Evolutionary conservation across 2,797 vertebrate species (phyloP).

Genomic region (Neomorphus geoffroyi): DNA sequence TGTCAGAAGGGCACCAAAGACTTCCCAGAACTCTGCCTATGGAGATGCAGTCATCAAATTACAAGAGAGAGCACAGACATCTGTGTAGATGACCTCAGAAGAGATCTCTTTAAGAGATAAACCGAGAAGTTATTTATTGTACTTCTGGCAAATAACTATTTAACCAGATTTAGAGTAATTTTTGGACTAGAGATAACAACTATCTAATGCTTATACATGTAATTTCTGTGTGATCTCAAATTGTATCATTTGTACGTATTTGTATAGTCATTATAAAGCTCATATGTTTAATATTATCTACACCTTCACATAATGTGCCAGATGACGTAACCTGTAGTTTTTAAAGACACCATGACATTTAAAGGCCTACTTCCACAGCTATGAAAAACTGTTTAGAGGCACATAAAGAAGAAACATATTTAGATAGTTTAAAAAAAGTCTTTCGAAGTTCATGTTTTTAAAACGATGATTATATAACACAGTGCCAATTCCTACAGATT

Average conservation of each 20-base stretch:
- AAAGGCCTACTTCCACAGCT: slow-evolving; percentile 48
- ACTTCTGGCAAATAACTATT: slow-evolving; percentile 29
- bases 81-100: slow-evolving; percentile 48
- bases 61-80: slow-evolving; percentile 45
- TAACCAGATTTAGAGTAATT: slow-evolving; percentile 38
- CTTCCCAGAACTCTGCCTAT: slow-evolving; percentile 8
- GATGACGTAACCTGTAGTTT: neutral
- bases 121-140: slow-evolving; percentile 52
- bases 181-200: slow-evolving; percentile 38
- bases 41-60: slow-evolving; percentile 39
- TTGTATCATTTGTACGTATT: slow-evolving; percentile 43
- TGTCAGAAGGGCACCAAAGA: slow-evolving; percentile 29
- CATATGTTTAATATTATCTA: slow-evolving; percentile 33
- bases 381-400: slow-evolving; percentile 46
- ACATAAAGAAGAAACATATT: slow-evolving; percentile 50
- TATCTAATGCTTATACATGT: slow-evolving; percentile 16
- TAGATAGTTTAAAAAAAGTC: neutral
- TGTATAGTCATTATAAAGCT: slow-evolving; percentile 26
- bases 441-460: slow-evolving; percentile 39
- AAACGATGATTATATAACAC: slow-evolving; percentile 1
- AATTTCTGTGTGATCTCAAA: slow-evolving; percentile 48
- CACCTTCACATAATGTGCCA: neutral
- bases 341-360: slow-evolving; percentile 10
- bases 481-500: slow-evolving; percentile 19
- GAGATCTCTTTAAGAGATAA: slow-evolving; percentile 53